phyloP scores from a whole-genome alignment of 2,113 vertebrate genomes.

The Mormyrus lacerda region DNA sequence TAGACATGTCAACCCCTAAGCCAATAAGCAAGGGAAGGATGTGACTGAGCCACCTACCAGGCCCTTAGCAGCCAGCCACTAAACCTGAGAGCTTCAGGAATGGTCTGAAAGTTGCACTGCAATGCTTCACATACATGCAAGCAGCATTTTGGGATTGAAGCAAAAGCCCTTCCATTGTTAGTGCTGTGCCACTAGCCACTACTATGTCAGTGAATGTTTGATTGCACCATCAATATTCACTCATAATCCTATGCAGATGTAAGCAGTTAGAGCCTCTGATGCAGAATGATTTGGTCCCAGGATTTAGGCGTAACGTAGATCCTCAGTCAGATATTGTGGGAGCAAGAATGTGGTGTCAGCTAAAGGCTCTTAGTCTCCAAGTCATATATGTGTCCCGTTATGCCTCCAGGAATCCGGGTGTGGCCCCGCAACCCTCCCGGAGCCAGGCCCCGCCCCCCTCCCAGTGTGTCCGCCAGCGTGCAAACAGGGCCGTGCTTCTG shows the following conservation, averaged over 20 bases:
- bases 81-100: not conserved
- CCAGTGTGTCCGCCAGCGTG: not conserved
- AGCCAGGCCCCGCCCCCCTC: not conserved
- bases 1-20: not conserved
- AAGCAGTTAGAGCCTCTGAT: not conserved
- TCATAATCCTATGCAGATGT: not conserved
- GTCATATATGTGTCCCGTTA: not conserved
- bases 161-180: not conserved
- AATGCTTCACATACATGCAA: constrained; percentile 13
- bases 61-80: not conserved
- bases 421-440: not conserved
- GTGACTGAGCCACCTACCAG: not conserved
- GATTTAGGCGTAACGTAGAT: not conserved
- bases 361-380: not conserved
- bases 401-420: not conserved
- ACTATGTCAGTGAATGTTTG: not conserved
- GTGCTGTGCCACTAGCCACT: not conserved
- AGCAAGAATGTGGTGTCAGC: not conserved
- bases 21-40: not conserved
- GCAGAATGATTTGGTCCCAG: not conserved
- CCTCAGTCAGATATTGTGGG: not conserved
- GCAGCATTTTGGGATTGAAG: constrained; percentile 5
- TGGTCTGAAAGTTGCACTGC: constrained; percentile 9
- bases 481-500: too few relatives aligned
- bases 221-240: not conserved